Conservation (phyloP, 2,113 vertebrate species). For the Callorhinus ursinus region DNA sequence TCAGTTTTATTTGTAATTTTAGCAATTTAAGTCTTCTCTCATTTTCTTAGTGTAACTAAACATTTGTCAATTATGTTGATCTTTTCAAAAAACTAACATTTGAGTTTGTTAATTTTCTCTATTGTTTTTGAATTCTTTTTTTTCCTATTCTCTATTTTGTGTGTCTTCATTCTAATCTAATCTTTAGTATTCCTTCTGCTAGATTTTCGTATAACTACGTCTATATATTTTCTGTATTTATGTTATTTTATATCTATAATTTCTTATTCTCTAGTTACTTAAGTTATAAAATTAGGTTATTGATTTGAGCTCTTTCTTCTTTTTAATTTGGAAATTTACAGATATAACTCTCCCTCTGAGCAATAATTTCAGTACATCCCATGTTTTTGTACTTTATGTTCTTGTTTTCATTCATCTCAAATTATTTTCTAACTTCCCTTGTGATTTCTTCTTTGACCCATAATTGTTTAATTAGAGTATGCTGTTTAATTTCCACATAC, state of each 20-base stretch:
- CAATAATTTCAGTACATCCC: background rate
- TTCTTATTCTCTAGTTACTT: background rate
- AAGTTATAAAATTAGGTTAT: background rate
- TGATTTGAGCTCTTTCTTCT: background rate
- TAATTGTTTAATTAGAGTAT: background rate
- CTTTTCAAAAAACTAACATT: background rate
- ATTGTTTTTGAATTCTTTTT: background rate
- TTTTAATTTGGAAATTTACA: background rate
- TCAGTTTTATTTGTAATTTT: background rate
- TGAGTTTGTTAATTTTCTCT: background rate
- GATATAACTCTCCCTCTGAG: background rate
- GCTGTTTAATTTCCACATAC: background rate
- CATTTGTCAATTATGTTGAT: background rate
- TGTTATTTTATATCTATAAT: background rate
- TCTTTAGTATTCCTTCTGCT: background rate
- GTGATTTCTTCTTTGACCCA: background rate
- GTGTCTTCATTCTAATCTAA: background rate
- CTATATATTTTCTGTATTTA: background rate
- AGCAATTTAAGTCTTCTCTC: background rate
- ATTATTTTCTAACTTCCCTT: constrained; percentile 2
- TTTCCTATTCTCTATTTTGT: background rate
- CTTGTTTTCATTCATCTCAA: background rate
- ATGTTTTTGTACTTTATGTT: background rate
- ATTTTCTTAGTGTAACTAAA: background rate
- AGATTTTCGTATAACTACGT: background rate